A percentile compares a stretch with the other conserved stretches of the same genome.
phyloP scores from a whole-genome alignment of 2,113 vertebrate species.

The Sorex fumeus region DNA sequence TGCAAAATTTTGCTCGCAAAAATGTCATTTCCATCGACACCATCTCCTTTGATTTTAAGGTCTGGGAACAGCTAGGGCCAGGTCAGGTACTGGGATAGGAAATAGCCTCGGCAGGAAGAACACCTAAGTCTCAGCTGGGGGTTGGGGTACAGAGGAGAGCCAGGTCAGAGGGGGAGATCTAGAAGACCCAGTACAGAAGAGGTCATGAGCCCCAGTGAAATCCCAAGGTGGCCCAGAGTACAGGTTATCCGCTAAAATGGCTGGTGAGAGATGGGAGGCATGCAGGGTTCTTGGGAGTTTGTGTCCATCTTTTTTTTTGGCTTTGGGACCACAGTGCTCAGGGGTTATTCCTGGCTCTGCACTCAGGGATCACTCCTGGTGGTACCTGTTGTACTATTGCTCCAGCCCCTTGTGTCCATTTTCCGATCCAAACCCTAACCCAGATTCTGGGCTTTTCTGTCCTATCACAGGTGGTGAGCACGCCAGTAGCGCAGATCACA shows the following conservation, averaged over 20 bases:
- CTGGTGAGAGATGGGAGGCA: background rate
- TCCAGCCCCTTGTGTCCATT: background rate
- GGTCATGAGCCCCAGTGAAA: background rate
- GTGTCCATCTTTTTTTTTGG: background rate
- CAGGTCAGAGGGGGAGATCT: background rate
- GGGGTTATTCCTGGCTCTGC: too few relatives aligned
- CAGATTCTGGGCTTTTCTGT: background rate
- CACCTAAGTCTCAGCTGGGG: background rate
- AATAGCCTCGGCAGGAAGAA: background rate
- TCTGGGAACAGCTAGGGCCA: constrained; percentile 71
- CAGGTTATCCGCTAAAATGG: background rate
- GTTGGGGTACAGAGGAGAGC: background rate
- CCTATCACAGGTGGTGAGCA: constrained; percentile 88
- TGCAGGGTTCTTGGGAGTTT: constrained; percentile 11
- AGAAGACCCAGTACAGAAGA: background rate
- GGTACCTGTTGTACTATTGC: background rate
- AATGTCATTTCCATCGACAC: constrained; percentile 92
- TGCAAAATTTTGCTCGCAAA: constrained; percentile 95
- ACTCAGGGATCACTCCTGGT: background rate
- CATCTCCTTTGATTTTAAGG: constrained; percentile 94
- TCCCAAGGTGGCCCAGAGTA: background rate
- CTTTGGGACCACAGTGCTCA: too few relatives aligned
- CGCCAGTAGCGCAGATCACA: constrained; percentile 84
- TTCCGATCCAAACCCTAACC: constrained; percentile 39
- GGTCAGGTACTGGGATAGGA: background rate